phyloP scores from a whole-genome alignment of 2,113 vertebrate genomes.

The Eurystomus gularis region DNA sequence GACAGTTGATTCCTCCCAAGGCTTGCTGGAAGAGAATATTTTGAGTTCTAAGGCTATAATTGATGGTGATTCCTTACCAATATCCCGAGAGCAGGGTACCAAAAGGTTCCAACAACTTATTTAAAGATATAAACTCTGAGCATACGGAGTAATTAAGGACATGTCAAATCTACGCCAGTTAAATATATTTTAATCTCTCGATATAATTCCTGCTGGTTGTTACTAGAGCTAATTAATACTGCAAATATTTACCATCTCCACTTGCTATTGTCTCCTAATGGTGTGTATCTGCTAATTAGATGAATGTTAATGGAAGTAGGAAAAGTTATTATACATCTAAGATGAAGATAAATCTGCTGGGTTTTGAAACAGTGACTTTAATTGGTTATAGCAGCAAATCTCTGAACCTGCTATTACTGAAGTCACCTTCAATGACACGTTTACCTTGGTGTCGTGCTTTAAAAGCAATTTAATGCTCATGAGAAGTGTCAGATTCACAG shows the following conservation, averaged over 20 bases:
- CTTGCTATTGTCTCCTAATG: background rate
- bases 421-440: background rate
- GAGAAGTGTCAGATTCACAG: background rate
- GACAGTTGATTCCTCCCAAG: background rate
- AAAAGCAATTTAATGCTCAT: background rate
- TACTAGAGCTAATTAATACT: background rate
- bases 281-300: background rate
- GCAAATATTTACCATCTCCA: background rate
- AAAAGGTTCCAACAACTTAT: background rate
- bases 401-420: background rate
- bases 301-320: background rate
- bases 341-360: background rate
- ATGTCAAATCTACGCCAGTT: background rate
- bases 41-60: background rate
- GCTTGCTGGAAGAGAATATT: background rate
- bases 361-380: background rate
- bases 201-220: background rate
- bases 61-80: background rate
- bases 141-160: background rate
- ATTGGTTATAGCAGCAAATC: background rate
- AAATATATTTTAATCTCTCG: background rate
- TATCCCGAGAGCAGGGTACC: no score
- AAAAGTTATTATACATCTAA: background rate
- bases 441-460: background rate
- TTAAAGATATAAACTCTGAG: background rate